A percentile compares a stretch with the other conserved stretches of the same genome.
These are phyloP conservation scores for Cheilosia vernalis DNA, from an alignment of 2,888 invertebrate genomes.

Conservation along the genomic window DNA sequence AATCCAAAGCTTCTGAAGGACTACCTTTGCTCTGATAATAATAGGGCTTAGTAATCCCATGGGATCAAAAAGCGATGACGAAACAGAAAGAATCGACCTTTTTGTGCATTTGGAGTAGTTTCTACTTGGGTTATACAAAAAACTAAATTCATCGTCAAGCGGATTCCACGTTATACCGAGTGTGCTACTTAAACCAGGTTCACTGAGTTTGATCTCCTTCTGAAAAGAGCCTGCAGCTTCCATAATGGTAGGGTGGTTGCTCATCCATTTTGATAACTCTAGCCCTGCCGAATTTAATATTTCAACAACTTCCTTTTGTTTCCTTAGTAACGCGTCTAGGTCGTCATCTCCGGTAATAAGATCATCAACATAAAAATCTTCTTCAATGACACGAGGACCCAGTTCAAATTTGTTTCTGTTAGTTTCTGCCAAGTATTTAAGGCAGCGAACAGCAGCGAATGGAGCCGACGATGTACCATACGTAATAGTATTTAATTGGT, in stretches of 20 bases:
- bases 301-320: conserved; percentile 6
- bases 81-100: neutral
- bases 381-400: neutral
- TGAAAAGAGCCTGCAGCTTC: neutral
- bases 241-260: neutral
- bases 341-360: conserved; percentile 48
- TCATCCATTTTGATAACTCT: conserved; percentile 42
- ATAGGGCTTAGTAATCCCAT: conserved; percentile 48
- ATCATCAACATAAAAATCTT: conserved; percentile 37
- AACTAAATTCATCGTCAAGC: conserved; percentile 23
- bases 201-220: conserved; percentile 14
- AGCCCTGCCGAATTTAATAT: conserved; percentile 34
- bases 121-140: conserved; percentile 20
- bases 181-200: conserved; percentile 13
- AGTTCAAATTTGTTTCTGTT: neutral
- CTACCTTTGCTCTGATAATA: conserved; percentile 44
- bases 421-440: conserved; percentile 14
- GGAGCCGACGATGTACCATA: conserved; percentile 2
- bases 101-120: conserved; percentile 37
- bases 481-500: neutral
- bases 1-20: conserved; percentile 32
- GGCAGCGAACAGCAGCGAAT: neutral
- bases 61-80: conserved; percentile 25
- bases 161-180: neutral
- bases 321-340: conserved; percentile 7